phyloP scores from a whole-genome alignment of 1,140 invertebrate genomes.

The Drosophila albomicans region DNA sequence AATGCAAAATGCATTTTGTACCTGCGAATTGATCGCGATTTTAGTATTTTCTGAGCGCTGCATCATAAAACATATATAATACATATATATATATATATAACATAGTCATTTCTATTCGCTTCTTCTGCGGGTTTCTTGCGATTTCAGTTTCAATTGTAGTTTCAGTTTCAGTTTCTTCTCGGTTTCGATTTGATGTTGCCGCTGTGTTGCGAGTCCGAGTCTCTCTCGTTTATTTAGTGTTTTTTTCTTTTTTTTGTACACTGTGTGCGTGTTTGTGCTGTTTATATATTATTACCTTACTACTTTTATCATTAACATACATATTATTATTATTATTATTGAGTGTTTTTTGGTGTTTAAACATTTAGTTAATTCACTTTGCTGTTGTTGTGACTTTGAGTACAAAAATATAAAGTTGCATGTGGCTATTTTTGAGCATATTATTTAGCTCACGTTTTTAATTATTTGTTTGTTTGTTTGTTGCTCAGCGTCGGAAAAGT shows the following conservation, averaged over 20 bases:
- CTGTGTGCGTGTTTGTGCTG: conserved; percentile 14
- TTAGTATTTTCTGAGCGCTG: too few species aligned
- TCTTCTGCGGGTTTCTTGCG: too few species aligned
- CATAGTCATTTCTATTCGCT: too few species aligned
- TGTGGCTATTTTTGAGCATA: conserved; percentile 51
- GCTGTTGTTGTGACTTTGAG: conserved; percentile 36
- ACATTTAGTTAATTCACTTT: conserved; percentile 35
- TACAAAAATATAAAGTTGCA: conserved; percentile 37
- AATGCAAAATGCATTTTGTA: not conserved
- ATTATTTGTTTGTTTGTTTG: conserved; percentile 2
- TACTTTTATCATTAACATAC: conserved; percentile 10
- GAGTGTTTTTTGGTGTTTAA: conserved; percentile 11
- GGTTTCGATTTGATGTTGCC: not conserved
- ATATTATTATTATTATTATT: conserved; percentile 20
- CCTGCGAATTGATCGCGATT: conserved; percentile 6
- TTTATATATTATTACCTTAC: conserved; percentile 42
- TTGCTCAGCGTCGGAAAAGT: too few species aligned
- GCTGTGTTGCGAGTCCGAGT: conserved; percentile 21
- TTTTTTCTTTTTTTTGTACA: conserved; percentile 21
- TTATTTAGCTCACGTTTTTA: conserved; percentile 36
- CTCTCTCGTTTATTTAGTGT: conserved; percentile 35
- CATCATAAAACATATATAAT: too few species aligned
- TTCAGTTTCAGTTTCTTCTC: too few species aligned
- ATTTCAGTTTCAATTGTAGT: too few species aligned
- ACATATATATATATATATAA: too few species aligned